Base-by-base conservation (phyloP, 2,888 invertebrate genomes). In the Epiperipatus broadwayi region DNA sequence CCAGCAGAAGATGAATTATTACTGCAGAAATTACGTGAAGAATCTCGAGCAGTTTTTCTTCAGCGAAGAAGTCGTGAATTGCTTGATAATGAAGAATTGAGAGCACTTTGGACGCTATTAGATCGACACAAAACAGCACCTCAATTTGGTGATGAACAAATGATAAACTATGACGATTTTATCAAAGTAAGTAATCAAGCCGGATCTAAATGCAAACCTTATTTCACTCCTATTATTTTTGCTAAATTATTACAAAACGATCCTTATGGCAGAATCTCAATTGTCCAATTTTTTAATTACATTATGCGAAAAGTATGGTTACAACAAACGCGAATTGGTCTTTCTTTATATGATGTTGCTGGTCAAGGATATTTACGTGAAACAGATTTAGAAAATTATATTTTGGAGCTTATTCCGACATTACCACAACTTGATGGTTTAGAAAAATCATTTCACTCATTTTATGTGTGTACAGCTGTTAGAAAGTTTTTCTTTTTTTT, bases 401-500 rank as follows among this genome's bases (percentile, higher is more conserved):
- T 93, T 49, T 70, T 78, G 12, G 91, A 93, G 53, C 64, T 93
- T 39, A 79, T 93, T 38, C 91, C 91, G 0, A 85, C 89, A 0
- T 60, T 93, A 27, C 78, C 81, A 0, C 87, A 89, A 39, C 62
- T 91, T 3, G 79, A 85, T 55, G 81, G 84, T 0, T 60, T 93
- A 37, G 85, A 89, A 58, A 77, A 80, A 22, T 84, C 87, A 0
- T 91, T 93, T 62, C 83, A 85, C 52, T 81, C 79, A 8, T 93
- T 93, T 65, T 95, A 93, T 57, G 78, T 89, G 15, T 91, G 91
- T 56, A 89, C 91, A 1, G 91, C 87, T 2, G 87, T 87, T 0
- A 69, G 91, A 48, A 89, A 91, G 57, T 91, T 95, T 63, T 71
- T 93, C 51, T 95, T 95, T 64, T 93, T 91, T 56, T 65, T 95